phyloP scores from a whole-genome alignment of 2,113 vertebrate genomes.

The Siphamia tubifer region DNA sequence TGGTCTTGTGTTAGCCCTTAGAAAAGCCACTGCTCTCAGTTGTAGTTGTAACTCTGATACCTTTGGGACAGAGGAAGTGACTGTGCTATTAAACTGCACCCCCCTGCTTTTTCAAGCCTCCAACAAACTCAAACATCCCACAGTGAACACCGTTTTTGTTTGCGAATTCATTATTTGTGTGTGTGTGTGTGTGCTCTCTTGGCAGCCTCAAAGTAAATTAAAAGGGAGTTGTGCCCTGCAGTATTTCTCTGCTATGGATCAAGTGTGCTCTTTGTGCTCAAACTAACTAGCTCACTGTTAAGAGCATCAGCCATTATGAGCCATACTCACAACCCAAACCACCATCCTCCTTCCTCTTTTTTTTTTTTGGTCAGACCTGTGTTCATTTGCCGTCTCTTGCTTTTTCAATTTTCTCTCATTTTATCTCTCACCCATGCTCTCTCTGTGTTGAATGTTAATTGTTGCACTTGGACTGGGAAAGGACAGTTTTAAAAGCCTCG shows the following conservation, averaged over 20 bases:
- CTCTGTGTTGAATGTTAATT: conserved; percentile 57
- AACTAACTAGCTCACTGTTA: background rate
- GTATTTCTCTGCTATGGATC: conserved; percentile 23
- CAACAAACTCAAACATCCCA: background rate
- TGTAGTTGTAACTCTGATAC: background rate
- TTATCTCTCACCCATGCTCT: background rate
- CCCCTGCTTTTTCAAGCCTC: background rate
- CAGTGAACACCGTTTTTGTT: background rate
- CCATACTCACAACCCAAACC: background rate
- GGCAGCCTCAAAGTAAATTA: conserved; percentile 12
- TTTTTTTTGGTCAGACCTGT: background rate
- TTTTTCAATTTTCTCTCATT: conserved; percentile 20
- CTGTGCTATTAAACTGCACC: background rate
- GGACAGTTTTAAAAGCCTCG: conserved; percentile 54
- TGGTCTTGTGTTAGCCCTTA: background rate
- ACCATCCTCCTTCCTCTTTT: background rate
- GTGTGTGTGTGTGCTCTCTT: background rate
- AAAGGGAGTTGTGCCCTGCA: background rate
- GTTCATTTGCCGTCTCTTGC: background rate
- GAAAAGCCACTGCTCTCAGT: background rate
- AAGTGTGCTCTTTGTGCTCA: conserved; percentile 40
- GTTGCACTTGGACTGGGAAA: conserved; percentile 49
- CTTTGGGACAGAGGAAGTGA: background rate
- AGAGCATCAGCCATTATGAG: conserved; percentile 13
- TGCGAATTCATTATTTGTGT: background rate